Base-by-base conservation (phyloP, 2,888 invertebrate genomes). In the Cerceris rybyensis region DNA sequence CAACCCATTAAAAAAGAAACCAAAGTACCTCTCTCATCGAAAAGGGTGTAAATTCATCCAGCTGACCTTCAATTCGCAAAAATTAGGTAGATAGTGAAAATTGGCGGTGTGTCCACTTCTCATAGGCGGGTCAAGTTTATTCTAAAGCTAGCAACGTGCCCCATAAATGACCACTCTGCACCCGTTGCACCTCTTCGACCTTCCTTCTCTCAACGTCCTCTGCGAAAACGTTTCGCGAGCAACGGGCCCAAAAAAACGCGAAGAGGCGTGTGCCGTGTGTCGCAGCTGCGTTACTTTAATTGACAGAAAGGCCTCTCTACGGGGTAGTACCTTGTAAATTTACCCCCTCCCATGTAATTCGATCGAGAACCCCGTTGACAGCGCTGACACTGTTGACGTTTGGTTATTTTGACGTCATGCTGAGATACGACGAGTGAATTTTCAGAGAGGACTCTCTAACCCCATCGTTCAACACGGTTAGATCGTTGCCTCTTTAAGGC, bases 351-450 rank as follows among this genome's bases (percentile, higher is more conserved):
- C 87, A 87, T 89, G 90, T 92, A 92, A 92, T 92, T 92, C 91
- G 92, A 91, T 92, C 90, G 90, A 89, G 90, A 91, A 91, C 91
- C 92, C 92, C 90, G 86, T 91, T 90, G 90, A 89, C 90, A 28
- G 88, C 84, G 87, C 90, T 28, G 76, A 70, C 88, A 89, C 90
- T 91, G 90, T 91, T 91, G 92, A 92, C 92, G 89, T 91, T 92
- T 90, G 91, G 91, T 90, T 91, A 90, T 90, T 91, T 91, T 90
- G 90, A 90, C 90, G 89, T 91, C 92, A 92, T 82, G 92, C 92
- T 91, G 92, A 58, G 90, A 74, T 52, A 50, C 65, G 61, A 64
- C 70, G 28, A 54, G 57, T 57, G 60, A 60, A 68, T 63, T 28
- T 28, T 4, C 28, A 28, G 28, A 28, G 63, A 64, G 50, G 58